These are phyloP conservation scores for Gastracanthus pulcherrimus DNA, from an alignment of 2,888 invertebrate genomes.

Conservation along the genomic window DNA sequence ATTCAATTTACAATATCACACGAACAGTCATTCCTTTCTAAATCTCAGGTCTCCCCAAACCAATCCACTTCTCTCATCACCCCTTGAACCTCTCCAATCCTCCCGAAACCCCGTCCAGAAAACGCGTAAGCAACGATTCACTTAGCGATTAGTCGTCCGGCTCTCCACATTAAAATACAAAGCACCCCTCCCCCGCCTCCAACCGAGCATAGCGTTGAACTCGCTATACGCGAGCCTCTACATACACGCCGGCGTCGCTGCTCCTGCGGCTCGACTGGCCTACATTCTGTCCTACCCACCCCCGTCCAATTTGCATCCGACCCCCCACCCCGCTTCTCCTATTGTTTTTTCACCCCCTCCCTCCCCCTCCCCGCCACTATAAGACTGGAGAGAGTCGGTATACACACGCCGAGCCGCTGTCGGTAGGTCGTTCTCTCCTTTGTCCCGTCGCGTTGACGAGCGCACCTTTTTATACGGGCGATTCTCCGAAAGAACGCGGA, in stretches of 20 bases:
- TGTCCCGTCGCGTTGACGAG: background rate
- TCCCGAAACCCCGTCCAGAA: background rate
- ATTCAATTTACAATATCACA: too few species aligned
- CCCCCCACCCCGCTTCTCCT: background rate
- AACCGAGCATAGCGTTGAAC: background rate
- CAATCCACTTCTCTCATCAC: background rate
- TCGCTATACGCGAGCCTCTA: constrained; percentile 9
- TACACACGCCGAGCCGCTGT: too few species aligned
- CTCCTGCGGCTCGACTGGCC: constrained; percentile 49
- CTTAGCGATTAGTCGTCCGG: background rate
- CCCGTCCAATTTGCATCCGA: constrained; percentile 43
- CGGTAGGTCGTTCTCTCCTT: constrained; percentile 14
- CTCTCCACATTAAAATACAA: background rate
- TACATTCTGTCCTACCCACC: constrained; percentile 32
- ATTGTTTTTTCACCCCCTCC: too few species aligned
- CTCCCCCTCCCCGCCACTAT: constrained; percentile 1
- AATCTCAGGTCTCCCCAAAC: background rate
- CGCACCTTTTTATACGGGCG: too few species aligned
- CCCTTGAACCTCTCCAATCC: background rate
- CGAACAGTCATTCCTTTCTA: too few species aligned
- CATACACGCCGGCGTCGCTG: background rate
- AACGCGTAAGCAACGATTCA: constrained; percentile 4
- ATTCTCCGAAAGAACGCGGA: too few species aligned
- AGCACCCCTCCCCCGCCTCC: background rate
- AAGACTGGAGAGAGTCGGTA: background rate